These are phyloP conservation scores for Psittacula cyanocephala DNA, from an alignment of 2,113 vertebrate species.

Conservation along the genomic window DNA sequence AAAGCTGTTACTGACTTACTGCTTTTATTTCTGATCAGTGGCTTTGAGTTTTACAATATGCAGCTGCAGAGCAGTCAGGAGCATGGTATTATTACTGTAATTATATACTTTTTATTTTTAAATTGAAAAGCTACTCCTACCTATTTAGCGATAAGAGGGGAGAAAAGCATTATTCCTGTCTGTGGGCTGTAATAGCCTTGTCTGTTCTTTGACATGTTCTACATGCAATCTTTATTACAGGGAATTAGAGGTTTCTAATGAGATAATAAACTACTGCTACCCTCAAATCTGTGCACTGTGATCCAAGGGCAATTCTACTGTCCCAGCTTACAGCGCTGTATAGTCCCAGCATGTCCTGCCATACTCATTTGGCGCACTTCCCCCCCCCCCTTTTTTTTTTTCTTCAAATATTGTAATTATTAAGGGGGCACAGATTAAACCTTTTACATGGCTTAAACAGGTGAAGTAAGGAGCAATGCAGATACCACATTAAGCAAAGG, in stretches of 20 bases:
- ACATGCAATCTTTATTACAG: not conserved
- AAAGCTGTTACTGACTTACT: not conserved
- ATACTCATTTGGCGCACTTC: not conserved
- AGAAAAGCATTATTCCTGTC: not conserved
- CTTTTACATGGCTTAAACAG: slow-evolving; percentile 32
- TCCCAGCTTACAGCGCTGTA: not conserved
- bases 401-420: not conserved
- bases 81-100: slow-evolving; percentile 6
- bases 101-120: slow-evolving; percentile 12
- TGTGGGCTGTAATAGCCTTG: not conserved
- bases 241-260: slow-evolving; percentile 29
- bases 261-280: slow-evolving; percentile 63
- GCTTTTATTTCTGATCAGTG: slow-evolving; percentile 36
- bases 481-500: not conserved
- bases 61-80: slow-evolving; percentile 39
- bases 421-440: slow-evolving; percentile 27
- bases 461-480: not conserved
- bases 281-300: slow-evolving; percentile 3
- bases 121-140: slow-evolving; percentile 23
- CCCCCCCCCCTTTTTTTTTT: not conserved
- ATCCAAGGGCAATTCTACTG: not conserved
- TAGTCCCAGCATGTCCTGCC: not conserved
- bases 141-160: not conserved
- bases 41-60: slow-evolving; percentile 26
- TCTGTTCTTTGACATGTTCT: not conserved